Conservation (phyloP, 92 coral and sea anemone species). For the Porites evermanni region DNA sequence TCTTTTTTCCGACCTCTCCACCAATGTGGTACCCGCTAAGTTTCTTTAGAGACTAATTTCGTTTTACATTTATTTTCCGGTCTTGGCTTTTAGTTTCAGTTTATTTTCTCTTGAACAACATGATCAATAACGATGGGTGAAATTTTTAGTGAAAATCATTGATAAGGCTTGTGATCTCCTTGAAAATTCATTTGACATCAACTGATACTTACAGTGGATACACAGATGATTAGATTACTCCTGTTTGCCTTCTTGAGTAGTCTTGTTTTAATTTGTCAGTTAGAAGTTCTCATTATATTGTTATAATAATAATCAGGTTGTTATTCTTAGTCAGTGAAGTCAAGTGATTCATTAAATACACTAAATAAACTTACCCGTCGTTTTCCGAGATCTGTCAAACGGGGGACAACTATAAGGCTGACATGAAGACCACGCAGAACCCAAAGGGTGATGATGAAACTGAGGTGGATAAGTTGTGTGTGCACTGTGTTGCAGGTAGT, state of each 20-base stretch:
- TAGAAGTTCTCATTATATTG: not conserved
- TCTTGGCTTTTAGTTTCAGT: too few relatives aligned
- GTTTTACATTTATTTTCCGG: too few relatives aligned
- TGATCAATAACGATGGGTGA: too few relatives aligned
- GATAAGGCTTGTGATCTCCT: too few relatives aligned
- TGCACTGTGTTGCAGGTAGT: not conserved
- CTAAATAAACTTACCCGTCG: conserved; percentile 23
- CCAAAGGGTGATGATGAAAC: not conserved
- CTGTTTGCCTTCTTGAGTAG: not conserved
- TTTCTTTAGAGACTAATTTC: too few relatives aligned
- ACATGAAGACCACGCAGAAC: not conserved
- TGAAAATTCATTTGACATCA: too few relatives aligned
- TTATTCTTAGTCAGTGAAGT: not conserved
- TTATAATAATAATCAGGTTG: not conserved
- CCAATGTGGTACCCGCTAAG: too few relatives aligned
- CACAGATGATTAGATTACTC: not conserved
- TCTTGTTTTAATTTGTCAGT: not conserved
- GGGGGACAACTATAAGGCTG: conserved; percentile 7
- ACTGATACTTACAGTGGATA: not conserved
- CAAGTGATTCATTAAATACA: not conserved
- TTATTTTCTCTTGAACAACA: too few relatives aligned
- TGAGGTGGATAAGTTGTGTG: conserved; percentile 9
- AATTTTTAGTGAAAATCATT: too few relatives aligned
- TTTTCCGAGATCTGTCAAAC: conserved; percentile 30
- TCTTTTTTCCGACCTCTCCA: too few relatives aligned